Percentiles rank a stretch among this genome's conserved stretches.
phyloP scores from a whole-genome alignment of 2,113 vertebrate species.

The Vicugna pacos region DNA sequence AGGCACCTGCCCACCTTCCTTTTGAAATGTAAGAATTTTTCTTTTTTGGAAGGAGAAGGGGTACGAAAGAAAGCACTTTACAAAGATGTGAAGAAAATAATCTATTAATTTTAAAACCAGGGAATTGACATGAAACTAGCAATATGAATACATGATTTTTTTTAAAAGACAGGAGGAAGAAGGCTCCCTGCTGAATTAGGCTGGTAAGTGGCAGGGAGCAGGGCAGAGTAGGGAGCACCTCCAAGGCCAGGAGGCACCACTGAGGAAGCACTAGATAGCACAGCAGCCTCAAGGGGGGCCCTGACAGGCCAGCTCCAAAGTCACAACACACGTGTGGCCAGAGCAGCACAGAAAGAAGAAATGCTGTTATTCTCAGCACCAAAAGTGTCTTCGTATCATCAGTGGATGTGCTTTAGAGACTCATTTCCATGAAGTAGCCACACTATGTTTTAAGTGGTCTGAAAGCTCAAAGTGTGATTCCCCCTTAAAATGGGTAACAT shows the following conservation, averaged over 20 bases:
- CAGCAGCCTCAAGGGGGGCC: not conserved
- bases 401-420: not conserved
- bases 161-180: not conserved
- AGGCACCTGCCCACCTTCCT: not conserved
- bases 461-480: not conserved
- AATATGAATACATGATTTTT: not conserved
- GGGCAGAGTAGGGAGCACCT: not conserved
- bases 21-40: not conserved
- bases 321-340: not conserved
- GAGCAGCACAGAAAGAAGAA: not conserved
- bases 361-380: not conserved
- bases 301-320: not conserved
- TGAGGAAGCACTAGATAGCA: not conserved
- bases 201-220: too few species aligned
- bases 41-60: not conserved
- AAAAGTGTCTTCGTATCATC: not conserved
- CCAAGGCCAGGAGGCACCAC: not conserved
- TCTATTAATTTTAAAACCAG: constrained; percentile 32
- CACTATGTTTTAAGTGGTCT: not conserved
- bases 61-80: not conserved
- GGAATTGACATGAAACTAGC: not conserved
- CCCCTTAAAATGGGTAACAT: not conserved
- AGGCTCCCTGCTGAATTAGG: not conserved
- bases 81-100: not conserved
- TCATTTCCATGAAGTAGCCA: constrained; percentile 34